Base-by-base conservation (phyloP, 2,797 vertebrate species). In the Lagocephalus sceleratus region DNA sequence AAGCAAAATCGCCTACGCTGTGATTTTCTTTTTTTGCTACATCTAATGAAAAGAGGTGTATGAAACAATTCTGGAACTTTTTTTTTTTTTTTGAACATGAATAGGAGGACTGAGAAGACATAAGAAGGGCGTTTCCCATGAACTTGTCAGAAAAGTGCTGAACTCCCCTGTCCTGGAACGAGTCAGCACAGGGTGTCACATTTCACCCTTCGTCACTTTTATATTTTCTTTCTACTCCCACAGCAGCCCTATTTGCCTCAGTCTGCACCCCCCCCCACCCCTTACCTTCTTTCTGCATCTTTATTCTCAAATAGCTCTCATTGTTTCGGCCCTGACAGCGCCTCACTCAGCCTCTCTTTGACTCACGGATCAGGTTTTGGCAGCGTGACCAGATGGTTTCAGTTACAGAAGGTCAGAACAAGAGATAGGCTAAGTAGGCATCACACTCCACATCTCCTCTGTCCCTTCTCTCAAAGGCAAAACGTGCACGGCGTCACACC, bases 381-480 rank as follows among this genome's bases (percentile, higher is more conserved):
- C 68, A 61, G 56, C 15, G 15, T 9, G 66, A 65, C 78, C 75
- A 77, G 43, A 71, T 65, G 78, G 83, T 70, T 83, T 81, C 57
- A 57, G 65, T 89, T 85, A 78, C 81, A 69, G 19, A 47, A 68
- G 72, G 74, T 73, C 80, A 71, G 81, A 66, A 68, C 68, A 60
- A 47, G 68, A 32, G 66, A 82, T 77, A 82, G 69, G 16, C 20
- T 60, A 41, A 65, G 44, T 53, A n/a, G n/a, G 51, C 47, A 42
- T 40, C n/a, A 23, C 57, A 8, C 60, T 23, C 21, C 32, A 42
- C 16, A 1, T n/a, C 16, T 12, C 20, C 32, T 20, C 3, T 38
- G 23, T 51, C 45, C 8, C 43, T 53, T 47, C 47, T 47, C 63
- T 39, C 42, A 20, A 41, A 51, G n/a, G n/a, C 3, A 43, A 29